These are phyloP conservation scores for Apoderus coryli DNA, from an alignment of 2,888 invertebrate species.

Conservation along the genomic window DNA sequence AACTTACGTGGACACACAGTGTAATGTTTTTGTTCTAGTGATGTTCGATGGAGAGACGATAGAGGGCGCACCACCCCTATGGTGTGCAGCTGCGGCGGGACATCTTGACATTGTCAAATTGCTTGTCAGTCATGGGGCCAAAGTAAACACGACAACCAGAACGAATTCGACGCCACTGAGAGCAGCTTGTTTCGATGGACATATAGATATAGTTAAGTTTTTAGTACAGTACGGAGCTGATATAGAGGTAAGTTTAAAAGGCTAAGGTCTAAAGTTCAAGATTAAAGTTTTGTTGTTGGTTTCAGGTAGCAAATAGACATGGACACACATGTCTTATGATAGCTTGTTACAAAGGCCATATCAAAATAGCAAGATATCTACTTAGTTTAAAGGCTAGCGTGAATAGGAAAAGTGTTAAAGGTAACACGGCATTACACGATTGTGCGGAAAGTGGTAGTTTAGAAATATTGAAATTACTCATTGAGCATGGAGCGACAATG, in stretches of 20 bases:
- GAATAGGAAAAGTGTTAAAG: slow-evolving; percentile 82
- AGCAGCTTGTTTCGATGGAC: slow-evolving; percentile 95
- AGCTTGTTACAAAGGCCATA: slow-evolving; percentile 91
- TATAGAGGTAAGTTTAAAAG: slow-evolving; percentile 44
- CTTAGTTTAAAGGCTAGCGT: slow-evolving; percentile 78
- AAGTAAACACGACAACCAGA: slow-evolving; percentile 86
- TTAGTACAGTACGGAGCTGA: slow-evolving; percentile 86
- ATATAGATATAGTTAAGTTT: slow-evolving; percentile 86
- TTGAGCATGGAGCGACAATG: slow-evolving; percentile 81
- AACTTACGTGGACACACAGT: no score
- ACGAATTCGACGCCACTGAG: slow-evolving; percentile 90
- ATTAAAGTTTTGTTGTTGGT: no score
- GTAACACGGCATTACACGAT: slow-evolving; percentile 95
- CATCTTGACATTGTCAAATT: slow-evolving; percentile 75
- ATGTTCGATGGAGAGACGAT: slow-evolving; percentile 96
- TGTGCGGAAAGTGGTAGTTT: slow-evolving; percentile 93
- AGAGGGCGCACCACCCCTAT: slow-evolving; percentile 89
- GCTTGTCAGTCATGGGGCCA: slow-evolving; percentile 71
- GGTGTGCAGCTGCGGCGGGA: slow-evolving; percentile 97
- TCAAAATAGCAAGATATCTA: slow-evolving; percentile 78
- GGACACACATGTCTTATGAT: slow-evolving; percentile 98
- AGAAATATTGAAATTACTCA: slow-evolving; percentile 77
- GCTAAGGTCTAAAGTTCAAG: no score
- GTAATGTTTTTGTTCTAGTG: slow-evolving; percentile 46
- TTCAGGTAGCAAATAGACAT: slow-evolving; percentile 73